phyloP scores from a whole-genome alignment of 2,113 vertebrate genomes.

The Semnornis frantzii region DNA sequence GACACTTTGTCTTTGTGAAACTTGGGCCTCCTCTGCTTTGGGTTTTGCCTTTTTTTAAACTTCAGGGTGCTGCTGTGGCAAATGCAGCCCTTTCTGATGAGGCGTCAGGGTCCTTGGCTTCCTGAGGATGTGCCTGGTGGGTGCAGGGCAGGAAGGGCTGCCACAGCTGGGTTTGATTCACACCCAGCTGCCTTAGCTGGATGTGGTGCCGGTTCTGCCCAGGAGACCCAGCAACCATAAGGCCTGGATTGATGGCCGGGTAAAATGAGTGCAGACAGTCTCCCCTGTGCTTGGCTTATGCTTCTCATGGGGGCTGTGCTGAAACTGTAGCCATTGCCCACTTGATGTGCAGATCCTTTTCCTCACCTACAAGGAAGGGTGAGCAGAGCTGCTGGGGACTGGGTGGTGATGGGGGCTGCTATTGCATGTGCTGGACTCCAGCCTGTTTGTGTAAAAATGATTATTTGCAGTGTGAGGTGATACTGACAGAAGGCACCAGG shows the following conservation, averaged over 20 bases:
- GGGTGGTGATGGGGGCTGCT: neutral
- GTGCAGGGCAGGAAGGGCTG: neutral
- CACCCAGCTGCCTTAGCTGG: neutral
- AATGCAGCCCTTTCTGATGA: neutral
- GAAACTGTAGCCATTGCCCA: neutral
- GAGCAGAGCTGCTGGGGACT: neutral
- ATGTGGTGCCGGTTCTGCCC: rapidly evolving
- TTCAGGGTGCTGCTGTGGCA: neutral
- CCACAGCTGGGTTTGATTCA: neutral
- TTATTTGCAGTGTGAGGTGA: neutral
- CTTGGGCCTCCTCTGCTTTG: neutral
- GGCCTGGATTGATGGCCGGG: neutral
- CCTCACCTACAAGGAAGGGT: neutral
- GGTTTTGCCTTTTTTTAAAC: neutral
- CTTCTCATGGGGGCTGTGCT: neutral
- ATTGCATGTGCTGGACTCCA: neutral
- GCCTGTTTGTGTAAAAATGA: neutral
- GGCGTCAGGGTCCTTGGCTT: neutral
- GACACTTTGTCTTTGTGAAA: neutral
- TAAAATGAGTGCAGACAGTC: rapidly evolving
- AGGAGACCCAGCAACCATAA: neutral
- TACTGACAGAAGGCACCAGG: neutral
- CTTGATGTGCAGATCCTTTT: neutral
- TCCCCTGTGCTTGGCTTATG: neutral
- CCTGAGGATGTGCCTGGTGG: neutral